Conservation (phyloP, 2,888 invertebrate species). For the Carabus problematicus region DNA sequence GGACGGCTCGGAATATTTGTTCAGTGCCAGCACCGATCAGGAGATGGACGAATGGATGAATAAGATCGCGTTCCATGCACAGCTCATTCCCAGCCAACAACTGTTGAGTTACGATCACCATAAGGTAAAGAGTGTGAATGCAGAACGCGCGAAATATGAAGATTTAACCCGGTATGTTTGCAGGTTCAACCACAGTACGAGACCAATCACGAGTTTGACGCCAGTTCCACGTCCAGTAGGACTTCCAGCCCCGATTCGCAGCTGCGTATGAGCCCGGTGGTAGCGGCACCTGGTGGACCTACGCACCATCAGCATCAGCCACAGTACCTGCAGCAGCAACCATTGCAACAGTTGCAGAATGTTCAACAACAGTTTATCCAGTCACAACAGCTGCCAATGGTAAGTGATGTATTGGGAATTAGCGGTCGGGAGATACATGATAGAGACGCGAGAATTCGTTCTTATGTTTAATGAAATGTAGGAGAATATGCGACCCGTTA, state of each 20-base stretch:
- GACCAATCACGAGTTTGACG: conserved; percentile 57
- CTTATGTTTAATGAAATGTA: conserved; percentile 20
- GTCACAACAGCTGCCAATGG: not conserved
- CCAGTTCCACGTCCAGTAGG: conserved; percentile 64
- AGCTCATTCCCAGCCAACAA: conserved; percentile 87
- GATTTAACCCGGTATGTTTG: not conserved
- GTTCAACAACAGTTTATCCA: not conserved
- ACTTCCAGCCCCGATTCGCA: conserved; percentile 65
- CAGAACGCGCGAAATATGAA: not conserved
- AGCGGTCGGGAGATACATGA: not conserved
- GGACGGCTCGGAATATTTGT: conserved; percentile 93
- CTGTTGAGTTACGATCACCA: conserved; percentile 78
- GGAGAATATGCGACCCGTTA: conserved; percentile 14
- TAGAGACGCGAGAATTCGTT: not conserved
- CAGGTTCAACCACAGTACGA: conserved; percentile 44
- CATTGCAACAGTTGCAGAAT: no score
- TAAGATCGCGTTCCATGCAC: conserved; percentile 92
- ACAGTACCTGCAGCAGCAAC: conserved; percentile 51
- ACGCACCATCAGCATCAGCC: conserved; percentile 39
- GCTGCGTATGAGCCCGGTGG: conserved; percentile 51
- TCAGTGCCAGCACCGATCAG: conserved; percentile 75
- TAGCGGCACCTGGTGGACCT: conserved; percentile 33
- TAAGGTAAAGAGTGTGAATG: conserved; percentile 51
- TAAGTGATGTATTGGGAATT: conserved; percentile 29
- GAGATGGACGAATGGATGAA: conserved; percentile 90